Evolutionary conservation across 2,113 vertebrate genomes (phyloP).

Genomic region (Parotia lawesii): DNA sequence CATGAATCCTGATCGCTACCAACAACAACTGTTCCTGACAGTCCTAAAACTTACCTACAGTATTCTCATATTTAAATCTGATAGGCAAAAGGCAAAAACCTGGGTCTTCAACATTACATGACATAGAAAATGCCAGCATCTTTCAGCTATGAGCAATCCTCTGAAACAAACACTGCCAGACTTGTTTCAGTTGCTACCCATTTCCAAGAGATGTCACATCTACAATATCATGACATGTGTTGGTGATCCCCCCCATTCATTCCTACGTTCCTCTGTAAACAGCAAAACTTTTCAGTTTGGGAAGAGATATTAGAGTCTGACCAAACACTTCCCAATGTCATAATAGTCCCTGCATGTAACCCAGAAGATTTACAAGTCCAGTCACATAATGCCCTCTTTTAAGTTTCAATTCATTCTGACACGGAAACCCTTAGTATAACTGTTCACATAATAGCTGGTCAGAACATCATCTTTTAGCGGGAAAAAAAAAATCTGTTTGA

Average conservation of each 20-base stretch:
- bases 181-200: neutral
- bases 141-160: neutral
- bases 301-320: neutral
- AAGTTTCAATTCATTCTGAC: neutral
- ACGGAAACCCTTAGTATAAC: neutral
- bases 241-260: neutral
- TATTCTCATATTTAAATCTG: neutral
- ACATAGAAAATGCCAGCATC: neutral
- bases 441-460: neutral
- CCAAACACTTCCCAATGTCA: neutral
- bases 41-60: neutral
- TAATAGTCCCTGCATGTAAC: neutral
- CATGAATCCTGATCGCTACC: neutral
- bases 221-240: neutral
- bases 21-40: neutral
- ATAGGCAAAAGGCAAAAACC: neutral
- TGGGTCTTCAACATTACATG: neutral
- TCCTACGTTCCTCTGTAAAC: neutral
- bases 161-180: neutral
- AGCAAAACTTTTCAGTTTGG: neutral
- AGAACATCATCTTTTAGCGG: neutral
- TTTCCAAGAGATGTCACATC: neutral
- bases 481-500: neutral
- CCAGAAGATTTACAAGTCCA: neutral
- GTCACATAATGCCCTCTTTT: neutral